A percentile compares a stretch with the other conserved stretches of the same genome.
phyloP scores from a whole-genome alignment of 2,888 invertebrate species.

The Drosophila atroscutellata region DNA sequence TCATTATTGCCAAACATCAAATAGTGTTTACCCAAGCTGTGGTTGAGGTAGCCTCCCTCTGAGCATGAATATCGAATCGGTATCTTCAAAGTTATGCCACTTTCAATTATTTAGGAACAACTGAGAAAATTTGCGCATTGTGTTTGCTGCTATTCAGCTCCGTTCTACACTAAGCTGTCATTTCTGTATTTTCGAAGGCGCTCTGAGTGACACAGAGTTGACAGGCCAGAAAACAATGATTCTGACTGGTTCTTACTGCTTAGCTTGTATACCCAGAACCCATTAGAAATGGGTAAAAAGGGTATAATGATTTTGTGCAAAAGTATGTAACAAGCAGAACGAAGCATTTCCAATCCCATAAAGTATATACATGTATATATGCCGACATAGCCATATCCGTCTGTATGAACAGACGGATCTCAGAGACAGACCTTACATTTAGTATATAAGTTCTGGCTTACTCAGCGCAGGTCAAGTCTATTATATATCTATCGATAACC shows the following conservation, averaged over 20 bases:
- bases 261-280: not conserved
- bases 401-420: not conserved
- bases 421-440: not conserved
- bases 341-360: not conserved
- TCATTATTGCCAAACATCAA: constrained; percentile 2
- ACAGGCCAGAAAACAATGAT: constrained; percentile 24
- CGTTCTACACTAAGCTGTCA: not conserved
- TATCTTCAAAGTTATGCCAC: not conserved
- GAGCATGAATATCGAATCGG: not conserved
- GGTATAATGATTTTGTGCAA: too few species aligned
- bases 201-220: constrained; percentile 19
- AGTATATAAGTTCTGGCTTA: not conserved
- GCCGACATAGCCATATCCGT: not conserved
- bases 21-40: not conserved
- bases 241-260: not conserved
- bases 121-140: not conserved
- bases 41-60: not conserved
- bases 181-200: not conserved
- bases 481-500: not conserved
- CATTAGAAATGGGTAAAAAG: too few species aligned
- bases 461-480: not conserved
- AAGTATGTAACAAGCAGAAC: not conserved
- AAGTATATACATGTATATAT: too few species aligned
- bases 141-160: not conserved
- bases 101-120: not conserved